Evolutionary conservation across 37 sponge, comb jelly and placozoan genomes (phyloP).

Genomic region (Halichondria panicea): DNA sequence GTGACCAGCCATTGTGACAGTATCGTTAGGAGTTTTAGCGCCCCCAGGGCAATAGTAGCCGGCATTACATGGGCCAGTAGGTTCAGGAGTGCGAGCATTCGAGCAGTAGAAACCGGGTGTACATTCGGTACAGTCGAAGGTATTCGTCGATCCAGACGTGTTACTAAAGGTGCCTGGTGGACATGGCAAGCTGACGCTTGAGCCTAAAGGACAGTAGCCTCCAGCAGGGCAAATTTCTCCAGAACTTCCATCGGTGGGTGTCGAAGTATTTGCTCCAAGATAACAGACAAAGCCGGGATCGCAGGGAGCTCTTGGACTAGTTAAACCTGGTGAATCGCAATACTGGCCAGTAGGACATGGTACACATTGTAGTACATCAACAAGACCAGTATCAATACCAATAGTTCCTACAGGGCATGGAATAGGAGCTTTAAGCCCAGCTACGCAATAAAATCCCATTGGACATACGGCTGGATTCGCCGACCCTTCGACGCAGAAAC

Average conservation of each 20-base stretch:
- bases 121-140: not conserved
- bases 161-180: constrained; percentile 1
- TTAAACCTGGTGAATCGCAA: constrained; percentile 10
- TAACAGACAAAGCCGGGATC: constrained; percentile 18
- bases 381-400: not conserved
- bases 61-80: constrained; percentile 5
- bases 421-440: not conserved
- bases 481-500: not conserved
- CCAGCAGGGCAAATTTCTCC: constrained; percentile 16
- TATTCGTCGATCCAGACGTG: not conserved
- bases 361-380: not conserved
- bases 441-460: constrained; percentile 1
- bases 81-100: not conserved
- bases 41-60: constrained; percentile 6
- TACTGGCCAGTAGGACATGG: constrained; percentile 5
- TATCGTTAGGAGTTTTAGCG: not conserved
- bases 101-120: not conserved
- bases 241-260: not conserved
- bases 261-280: constrained; percentile 12
- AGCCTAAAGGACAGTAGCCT: constrained; percentile 1
- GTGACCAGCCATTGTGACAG: not conserved
- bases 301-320: not conserved
- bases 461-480: not conserved
- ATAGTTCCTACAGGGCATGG: constrained; percentile 6
- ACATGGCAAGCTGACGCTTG: constrained; percentile 2